Evolutionary conservation across 92 coral and sea anemone genomes (phyloP), one percentile per base, ranked within the genome.

Genomic region (Phymanthus crucifer): DNA sequence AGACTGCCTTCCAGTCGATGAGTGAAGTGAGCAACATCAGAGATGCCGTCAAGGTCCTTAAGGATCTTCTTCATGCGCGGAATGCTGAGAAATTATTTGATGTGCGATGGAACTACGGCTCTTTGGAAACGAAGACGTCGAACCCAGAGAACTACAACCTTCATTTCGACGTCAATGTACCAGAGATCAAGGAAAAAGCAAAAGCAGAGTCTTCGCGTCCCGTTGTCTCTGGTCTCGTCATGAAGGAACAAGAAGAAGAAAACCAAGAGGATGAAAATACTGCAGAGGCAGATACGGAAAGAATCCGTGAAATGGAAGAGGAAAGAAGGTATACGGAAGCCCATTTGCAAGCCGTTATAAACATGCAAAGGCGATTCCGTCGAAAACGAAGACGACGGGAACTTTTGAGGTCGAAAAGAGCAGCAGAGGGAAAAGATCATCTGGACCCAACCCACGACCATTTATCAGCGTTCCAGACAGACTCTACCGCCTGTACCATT

Each of bases 401-500:
- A 23, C 38, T 4, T 31, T 68, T 80, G 24, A 72, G 74, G 5
- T 72, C 72, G 19, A 64, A 50, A 2, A 27, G 43, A 32, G 14
- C 71, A 16, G 50, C 75, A 52, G 40, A 14, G 26, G 50, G 69
- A n/a, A 50, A 71, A 72, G 88, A 76, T 13, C 87, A 86, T 66
- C 89, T 91, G 31, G 74, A 76, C 40, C 29, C 34, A 61, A 29
- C 68, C 2, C 34, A 61, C 26, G 68, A 61, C 17, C 68, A 61
- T 61, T 26, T 61, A 27, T 77, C 72, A 24, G 66, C 40, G 32
- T 92, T 94, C 78, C 90, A 78, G 70, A 72, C 88, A 24, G 98
- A 94, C 85, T 73, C 78, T 70, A 79, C 90, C 40, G 91, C 88
- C 3, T 92, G 97, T 66, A 81, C 90, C 23, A 86, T 94, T 40